These are phyloP conservation scores for Drosophila santomea DNA, from an alignment of 1,140 invertebrate species.

Conservation along the genomic window DNA sequence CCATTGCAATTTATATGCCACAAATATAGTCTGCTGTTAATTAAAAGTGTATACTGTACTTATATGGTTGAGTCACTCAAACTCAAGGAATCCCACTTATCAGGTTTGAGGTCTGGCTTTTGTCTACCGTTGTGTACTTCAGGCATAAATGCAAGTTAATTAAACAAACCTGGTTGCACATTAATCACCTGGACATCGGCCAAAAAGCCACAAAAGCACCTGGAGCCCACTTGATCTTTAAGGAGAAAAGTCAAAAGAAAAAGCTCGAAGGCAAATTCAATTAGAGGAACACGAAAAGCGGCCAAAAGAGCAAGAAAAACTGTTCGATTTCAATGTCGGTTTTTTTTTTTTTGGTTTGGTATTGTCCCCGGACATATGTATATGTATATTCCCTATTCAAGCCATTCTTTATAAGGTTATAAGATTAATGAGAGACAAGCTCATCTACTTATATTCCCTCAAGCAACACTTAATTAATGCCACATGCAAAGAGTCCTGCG, in stretches of 20 bases:
- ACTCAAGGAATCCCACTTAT: slow-evolving; percentile 4
- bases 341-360: slow-evolving; percentile 10
- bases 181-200: slow-evolving; percentile 73
- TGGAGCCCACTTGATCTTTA: slow-evolving; percentile 33
- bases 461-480: slow-evolving; percentile 69
- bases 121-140: slow-evolving; percentile 21
- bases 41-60: not conserved
- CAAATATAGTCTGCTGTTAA: not conserved
- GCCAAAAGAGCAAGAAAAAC: not conserved
- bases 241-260: slow-evolving; percentile 3
- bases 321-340: slow-evolving; percentile 46
- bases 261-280: slow-evolving; percentile 51
- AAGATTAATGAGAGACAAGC: slow-evolving; percentile 76
- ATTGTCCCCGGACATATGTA: slow-evolving; percentile 56
- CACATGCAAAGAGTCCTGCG: slow-evolving; percentile 4
- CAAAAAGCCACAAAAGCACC: slow-evolving; percentile 30
- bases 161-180: slow-evolving; percentile 70
- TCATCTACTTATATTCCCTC: slow-evolving; percentile 72
- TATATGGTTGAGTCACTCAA: not conserved
- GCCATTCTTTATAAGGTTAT: slow-evolving; percentile 57
- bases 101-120: slow-evolving; percentile 3
- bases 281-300: slow-evolving; percentile 57
- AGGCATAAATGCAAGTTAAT: slow-evolving; percentile 67
- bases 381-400: slow-evolving; percentile 60
- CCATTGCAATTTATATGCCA: not conserved